A percentile compares a stretch with the other conserved stretches of the same genome.
Evolutionary conservation across 2,113 vertebrate species (phyloP).

Genomic region (Condylura cristata): DNA sequence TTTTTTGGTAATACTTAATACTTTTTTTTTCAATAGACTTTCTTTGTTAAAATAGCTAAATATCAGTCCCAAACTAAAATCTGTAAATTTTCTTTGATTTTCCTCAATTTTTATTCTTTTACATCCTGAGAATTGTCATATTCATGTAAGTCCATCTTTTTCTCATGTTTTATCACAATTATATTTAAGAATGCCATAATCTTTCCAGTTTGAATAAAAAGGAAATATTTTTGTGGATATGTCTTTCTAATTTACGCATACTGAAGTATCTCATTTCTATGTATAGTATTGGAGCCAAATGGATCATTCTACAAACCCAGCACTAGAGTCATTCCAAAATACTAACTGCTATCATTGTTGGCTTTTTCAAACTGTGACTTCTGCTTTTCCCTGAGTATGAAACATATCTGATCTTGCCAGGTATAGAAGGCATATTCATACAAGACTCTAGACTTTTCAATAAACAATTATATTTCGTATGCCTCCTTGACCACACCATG

Average conservation of each 20-base stretch:
- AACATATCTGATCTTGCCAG: not conserved
- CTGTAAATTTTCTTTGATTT: not conserved
- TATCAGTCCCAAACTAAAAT: not conserved
- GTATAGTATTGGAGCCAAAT: not conserved
- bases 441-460: not conserved
- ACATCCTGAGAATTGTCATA: not conserved
- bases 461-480: not conserved
- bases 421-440: not conserved
- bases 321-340: not conserved
- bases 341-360: not conserved
- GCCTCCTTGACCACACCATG: not conserved
- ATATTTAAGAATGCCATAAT: not conserved
- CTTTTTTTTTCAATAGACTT: not conserved
- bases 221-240: not conserved
- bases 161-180: not conserved
- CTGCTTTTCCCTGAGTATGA: not conserved
- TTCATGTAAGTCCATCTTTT: not conserved
- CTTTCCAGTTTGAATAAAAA: not conserved
- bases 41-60: not conserved
- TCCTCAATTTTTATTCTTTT: not conserved
- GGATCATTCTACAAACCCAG: not conserved
- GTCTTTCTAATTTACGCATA: not conserved
- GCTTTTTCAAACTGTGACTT: not conserved
- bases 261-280: not conserved
- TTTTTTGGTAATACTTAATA: not conserved